phyloP scores from a whole-genome alignment of 2,888 invertebrate genomes.

The Netelia fuscicornis region DNA sequence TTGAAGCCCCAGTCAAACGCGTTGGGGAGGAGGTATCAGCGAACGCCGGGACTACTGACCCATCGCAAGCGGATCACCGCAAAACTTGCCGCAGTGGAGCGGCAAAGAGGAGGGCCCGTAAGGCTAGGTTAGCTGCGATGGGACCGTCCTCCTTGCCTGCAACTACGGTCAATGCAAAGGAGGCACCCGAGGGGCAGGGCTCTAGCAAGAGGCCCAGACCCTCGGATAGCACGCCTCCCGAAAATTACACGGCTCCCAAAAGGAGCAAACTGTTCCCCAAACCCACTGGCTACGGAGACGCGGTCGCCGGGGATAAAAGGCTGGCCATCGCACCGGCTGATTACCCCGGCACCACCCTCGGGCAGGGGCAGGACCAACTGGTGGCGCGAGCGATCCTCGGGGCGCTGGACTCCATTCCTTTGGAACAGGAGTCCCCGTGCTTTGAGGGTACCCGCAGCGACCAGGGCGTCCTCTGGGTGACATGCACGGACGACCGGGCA shows the following conservation, averaged over 20 bases:
- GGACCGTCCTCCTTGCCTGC: neutral
- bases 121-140: neutral
- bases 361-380: constrained; percentile 26
- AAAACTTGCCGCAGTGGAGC: neutral
- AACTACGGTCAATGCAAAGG: neutral
- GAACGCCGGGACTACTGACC: constrained; percentile 20
- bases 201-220: too few relatives aligned
- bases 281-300: neutral
- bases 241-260: too few relatives aligned
- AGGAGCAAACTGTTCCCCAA: too few relatives aligned
- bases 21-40: neutral
- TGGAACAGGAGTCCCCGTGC: too few relatives aligned
- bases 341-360: neutral
- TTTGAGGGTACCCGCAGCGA: too few relatives aligned
- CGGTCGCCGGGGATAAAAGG: neutral
- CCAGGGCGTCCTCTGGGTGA: too few relatives aligned
- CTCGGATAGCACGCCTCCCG: too few relatives aligned
- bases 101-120: constrained; percentile 12
- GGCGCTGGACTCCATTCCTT: too few relatives aligned
- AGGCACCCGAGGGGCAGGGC: neutral
- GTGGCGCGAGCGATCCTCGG: neutral
- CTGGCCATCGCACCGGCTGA: too few relatives aligned
- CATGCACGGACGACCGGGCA: too few relatives aligned
- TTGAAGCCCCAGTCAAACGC: too few relatives aligned
- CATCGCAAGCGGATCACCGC: neutral